phyloP scores from a whole-genome alignment of 2,797 vertebrate genomes.

The Oreochromis grahami region DNA sequence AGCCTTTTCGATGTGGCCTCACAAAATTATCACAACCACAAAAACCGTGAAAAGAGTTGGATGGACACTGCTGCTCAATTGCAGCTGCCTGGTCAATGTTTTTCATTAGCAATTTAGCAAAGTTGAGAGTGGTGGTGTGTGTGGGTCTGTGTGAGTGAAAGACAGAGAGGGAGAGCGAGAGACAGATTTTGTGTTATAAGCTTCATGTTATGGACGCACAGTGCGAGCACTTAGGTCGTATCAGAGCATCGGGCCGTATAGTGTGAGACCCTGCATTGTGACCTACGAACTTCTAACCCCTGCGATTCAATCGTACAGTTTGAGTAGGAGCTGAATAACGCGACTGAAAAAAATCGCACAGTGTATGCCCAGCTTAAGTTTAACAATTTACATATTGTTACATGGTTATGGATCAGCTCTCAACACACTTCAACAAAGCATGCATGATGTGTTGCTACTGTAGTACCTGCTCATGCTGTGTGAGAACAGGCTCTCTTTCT shows the following conservation, averaged over 20 bases:
- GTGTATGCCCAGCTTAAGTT: neutral
- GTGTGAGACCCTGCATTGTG: neutral
- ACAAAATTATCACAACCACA: too few relatives aligned
- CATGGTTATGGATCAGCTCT: neutral
- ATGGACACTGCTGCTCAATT: too few relatives aligned
- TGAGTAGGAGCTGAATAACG: neutral
- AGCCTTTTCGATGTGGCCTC: too few relatives aligned
- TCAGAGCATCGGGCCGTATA: neutral
- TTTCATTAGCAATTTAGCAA: too few relatives aligned
- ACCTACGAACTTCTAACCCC: neutral
- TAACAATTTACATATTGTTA: neutral
- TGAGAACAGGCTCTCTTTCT: slow-evolving; percentile 59
- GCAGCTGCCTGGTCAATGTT: too few relatives aligned
- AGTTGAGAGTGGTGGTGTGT: too few relatives aligned
- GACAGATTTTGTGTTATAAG: neutral
- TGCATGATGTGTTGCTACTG: neutral
- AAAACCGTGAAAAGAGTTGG: too few relatives aligned
- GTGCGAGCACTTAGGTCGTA: neutral
- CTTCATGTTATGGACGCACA: neutral
- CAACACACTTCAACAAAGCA: neutral
- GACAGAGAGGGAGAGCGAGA: neutral
- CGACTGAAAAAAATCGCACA: neutral
- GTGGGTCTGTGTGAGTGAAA: too few relatives aligned
- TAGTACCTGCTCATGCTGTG: slow-evolving; percentile 78
- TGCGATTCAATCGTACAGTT: neutral